phyloP scores from a whole-genome alignment of 2,113 vertebrate genomes.

The Gila orcuttii region DNA sequence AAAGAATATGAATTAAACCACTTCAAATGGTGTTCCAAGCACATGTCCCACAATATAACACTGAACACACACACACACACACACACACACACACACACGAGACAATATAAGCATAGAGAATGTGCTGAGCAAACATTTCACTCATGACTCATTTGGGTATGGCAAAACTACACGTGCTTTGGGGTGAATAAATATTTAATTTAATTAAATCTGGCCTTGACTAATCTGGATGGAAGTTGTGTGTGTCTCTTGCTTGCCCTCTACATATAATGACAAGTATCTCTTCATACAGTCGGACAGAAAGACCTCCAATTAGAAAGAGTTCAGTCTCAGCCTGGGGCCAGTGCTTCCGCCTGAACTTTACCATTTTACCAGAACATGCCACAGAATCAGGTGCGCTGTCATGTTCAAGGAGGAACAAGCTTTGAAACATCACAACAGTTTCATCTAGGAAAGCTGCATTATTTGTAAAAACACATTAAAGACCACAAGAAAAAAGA shows the following conservation, averaged over 20 bases:
- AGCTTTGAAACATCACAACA: background rate
- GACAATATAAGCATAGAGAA: no score
- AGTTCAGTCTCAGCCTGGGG: slow-evolving; percentile 30
- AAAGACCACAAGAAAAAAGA: background rate
- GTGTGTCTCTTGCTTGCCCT: background rate
- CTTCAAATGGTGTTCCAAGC: background rate
- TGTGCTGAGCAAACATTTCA: background rate
- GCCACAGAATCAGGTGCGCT: background rate
- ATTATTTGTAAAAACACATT: background rate
- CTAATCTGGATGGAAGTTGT: background rate
- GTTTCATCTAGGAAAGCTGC: background rate
- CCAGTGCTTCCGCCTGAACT: slow-evolving; percentile 9
- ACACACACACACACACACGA: no score
- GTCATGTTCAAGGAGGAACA: background rate
- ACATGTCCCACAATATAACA: background rate
- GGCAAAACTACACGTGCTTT: background rate
- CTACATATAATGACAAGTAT: background rate
- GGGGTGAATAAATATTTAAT: background rate
- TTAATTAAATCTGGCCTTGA: background rate
- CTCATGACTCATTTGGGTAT: background rate
- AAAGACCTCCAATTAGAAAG: background rate
- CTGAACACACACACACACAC: background rate
- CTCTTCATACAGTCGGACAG: slow-evolving; percentile 12
- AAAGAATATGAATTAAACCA: background rate
- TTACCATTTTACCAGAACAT: slow-evolving; percentile 23